phyloP scores from a whole-genome alignment of 2,113 vertebrate species.

The Struthio camelus region DNA sequence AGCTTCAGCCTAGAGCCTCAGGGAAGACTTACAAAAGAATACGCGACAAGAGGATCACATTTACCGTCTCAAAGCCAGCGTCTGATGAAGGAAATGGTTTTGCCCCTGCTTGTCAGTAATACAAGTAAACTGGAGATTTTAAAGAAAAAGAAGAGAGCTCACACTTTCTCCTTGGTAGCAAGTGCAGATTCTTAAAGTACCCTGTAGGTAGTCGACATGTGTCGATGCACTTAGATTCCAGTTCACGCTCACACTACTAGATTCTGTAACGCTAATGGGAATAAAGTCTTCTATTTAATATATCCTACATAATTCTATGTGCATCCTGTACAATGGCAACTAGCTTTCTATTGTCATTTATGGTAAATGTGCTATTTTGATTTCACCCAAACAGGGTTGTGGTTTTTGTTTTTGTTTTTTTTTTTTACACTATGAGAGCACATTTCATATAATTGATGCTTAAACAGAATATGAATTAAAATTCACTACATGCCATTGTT shows the following conservation, averaged over 20 bases:
- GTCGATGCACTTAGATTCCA: too few species aligned
- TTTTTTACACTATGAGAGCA: not conserved
- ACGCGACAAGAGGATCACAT: not conserved
- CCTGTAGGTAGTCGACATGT: rapidly evolving
- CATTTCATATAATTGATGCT: not conserved
- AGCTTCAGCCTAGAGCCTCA: not conserved
- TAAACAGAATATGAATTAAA: not conserved
- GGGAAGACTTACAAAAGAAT: not conserved
- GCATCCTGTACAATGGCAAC: not conserved
- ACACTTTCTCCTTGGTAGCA: not conserved
- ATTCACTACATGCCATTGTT: not conserved
- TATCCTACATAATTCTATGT: not conserved
- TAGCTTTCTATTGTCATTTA: not conserved
- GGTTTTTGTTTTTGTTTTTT: too few species aligned
- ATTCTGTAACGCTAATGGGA: not conserved
- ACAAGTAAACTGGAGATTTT: not conserved
- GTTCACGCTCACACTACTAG: not conserved
- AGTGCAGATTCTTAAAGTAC: not conserved
- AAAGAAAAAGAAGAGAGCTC: not conserved
- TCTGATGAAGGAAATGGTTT: not conserved
- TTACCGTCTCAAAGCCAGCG: not conserved
- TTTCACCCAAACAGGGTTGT: not conserved
- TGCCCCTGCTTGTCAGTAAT: rapidly evolving
- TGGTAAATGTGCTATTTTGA: not conserved
- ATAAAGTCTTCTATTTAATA: not conserved